Percentiles rank a stretch among this genome's conserved stretches.
phyloP scores from a whole-genome alignment of 2,113 vertebrate species.

The Alectura lathami region DNA sequence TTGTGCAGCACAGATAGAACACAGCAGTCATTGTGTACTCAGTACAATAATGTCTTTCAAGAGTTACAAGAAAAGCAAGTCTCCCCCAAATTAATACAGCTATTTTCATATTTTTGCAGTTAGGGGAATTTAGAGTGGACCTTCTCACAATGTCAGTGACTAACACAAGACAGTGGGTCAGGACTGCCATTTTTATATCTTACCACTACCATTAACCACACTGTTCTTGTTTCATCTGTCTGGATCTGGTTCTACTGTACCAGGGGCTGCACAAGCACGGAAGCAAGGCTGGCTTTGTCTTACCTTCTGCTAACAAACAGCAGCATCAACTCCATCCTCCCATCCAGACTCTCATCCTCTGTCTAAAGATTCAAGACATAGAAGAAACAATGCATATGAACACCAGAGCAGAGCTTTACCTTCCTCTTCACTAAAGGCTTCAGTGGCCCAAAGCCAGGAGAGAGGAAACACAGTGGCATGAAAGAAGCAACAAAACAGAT shows the following conservation, averaged over 20 bases:
- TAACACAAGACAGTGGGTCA: neutral
- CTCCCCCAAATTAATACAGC: neutral
- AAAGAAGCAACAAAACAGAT: neutral
- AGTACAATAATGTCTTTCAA: neutral
- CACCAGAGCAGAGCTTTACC: neutral
- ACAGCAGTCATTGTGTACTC: neutral
- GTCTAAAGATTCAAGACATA: neutral
- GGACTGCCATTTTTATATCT: neutral
- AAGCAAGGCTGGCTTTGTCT: neutral
- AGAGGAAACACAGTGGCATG: neutral
- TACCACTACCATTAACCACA: neutral
- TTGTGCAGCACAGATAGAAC: neutral
- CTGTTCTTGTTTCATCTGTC: neutral
- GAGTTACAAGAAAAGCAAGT: neutral
- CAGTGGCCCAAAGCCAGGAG: neutral
- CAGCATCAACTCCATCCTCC: neutral
- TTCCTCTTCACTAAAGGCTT: neutral
- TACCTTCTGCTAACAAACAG: accelerated
- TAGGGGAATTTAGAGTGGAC: neutral
- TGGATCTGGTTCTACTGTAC: neutral
- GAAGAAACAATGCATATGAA: neutral
- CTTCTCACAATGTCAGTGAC: neutral
- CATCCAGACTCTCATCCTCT: neutral
- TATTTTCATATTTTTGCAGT: neutral
- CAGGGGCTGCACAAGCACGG: neutral